Conservation (phyloP, 2,888 invertebrate species). For the Notocelia uddmanniana region DNA sequence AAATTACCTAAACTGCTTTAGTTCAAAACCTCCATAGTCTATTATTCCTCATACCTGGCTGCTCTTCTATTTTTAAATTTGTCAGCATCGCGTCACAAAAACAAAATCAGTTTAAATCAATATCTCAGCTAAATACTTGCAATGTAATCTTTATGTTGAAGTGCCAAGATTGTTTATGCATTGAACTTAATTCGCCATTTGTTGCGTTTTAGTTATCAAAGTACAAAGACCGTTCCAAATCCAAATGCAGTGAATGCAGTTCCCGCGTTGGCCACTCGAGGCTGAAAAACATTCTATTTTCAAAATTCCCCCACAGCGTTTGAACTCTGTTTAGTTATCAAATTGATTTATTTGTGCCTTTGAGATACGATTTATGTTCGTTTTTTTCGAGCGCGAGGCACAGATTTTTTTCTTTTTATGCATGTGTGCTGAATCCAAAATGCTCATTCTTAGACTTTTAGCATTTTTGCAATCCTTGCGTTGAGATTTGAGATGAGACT, state of each 20-base stretch:
- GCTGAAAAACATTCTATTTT: constrained; percentile 58
- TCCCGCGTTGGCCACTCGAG: constrained; percentile 51
- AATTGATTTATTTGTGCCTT: constrained; percentile 36
- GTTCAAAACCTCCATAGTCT: background rate
- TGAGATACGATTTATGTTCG: constrained; percentile 3
- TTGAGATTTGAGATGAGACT: constrained; percentile 18
- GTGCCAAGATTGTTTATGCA: background rate
- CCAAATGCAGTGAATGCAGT: constrained; percentile 52
- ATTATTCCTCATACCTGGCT: constrained; percentile 4
- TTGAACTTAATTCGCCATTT: background rate
- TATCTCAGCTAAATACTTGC: background rate
- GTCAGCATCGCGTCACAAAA: constrained; percentile 10
- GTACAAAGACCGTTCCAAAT: constrained; percentile 27
- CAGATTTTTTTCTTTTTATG: constrained; percentile 29
- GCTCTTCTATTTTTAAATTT: constrained; percentile 35
- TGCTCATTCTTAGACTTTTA: constrained; percentile 9
- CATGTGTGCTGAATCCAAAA: constrained; percentile 23
- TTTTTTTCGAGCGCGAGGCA: constrained; percentile 8
- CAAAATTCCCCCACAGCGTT: constrained; percentile 61
- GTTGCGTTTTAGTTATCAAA: background rate
- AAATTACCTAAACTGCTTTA: background rate
- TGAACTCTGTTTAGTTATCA: constrained; percentile 47
- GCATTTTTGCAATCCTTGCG: constrained; percentile 31
- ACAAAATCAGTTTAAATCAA: background rate
- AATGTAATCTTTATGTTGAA: background rate